Evolutionary conservation across 1,140 invertebrate species (phyloP).

Genomic region (Macrobrachium nipponense): DNA sequence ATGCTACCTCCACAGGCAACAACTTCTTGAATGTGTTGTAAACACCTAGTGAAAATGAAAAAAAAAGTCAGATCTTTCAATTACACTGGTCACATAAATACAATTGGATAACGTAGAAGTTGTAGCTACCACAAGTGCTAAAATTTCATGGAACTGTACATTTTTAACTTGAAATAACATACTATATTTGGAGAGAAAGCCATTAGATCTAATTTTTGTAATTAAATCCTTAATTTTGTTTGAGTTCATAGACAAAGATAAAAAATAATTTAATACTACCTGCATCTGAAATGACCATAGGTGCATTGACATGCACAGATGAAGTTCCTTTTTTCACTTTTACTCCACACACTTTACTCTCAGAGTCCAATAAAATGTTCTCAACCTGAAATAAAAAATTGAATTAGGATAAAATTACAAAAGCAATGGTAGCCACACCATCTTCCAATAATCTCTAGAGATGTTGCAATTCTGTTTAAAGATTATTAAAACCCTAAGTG

Average conservation of each 20-base stretch:
- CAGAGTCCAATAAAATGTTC: constrained; percentile 27
- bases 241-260: not conserved
- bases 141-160: not conserved
- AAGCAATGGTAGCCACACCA: not conserved
- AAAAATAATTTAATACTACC: constrained; percentile 62
- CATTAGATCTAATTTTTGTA: too few relatives aligned
- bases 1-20: constrained; percentile 67
- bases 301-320: constrained; percentile 66
- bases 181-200: too few relatives aligned
- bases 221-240: too few relatives aligned
- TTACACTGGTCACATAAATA: too few relatives aligned
- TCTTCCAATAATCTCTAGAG: not conserved
- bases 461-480: too few relatives aligned
- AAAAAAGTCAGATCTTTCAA: not conserved
- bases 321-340: constrained; percentile 65
- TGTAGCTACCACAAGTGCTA: not conserved
- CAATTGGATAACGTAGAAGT: not conserved
- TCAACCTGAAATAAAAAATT: constrained; percentile 34
- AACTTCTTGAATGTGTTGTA: constrained; percentile 64
- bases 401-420: not conserved
- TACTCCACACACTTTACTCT: constrained; percentile 68
- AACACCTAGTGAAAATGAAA: constrained; percentile 31
- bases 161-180: not conserved
- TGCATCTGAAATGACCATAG: constrained; percentile 69
- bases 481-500: too few relatives aligned